Evolutionary conservation across 1,140 invertebrate species (phyloP).

Genomic region (Macrocentrus cingulum): DNA sequence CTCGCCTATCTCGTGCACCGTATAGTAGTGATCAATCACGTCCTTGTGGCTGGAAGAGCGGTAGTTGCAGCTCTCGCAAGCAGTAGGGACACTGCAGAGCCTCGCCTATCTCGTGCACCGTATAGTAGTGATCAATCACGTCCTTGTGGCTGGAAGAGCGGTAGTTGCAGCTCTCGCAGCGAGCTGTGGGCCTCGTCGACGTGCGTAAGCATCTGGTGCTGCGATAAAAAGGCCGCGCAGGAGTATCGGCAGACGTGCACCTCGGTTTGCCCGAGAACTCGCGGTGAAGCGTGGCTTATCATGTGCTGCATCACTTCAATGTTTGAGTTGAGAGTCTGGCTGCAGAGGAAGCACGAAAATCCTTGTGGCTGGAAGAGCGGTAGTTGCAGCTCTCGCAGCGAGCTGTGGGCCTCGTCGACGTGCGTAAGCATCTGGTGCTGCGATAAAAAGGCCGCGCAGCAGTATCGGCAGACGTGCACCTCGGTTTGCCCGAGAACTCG

Average conservation of each 20-base stretch:
- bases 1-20: no score
- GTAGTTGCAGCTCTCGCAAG: constrained; percentile 65
- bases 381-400: constrained; percentile 63
- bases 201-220: no score
- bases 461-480: constrained; percentile 51
- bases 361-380: constrained; percentile 80
- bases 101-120: constrained; percentile 64
- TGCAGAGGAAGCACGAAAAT: no score
- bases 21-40: no score
- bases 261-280: no score
- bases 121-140: constrained; percentile 72
- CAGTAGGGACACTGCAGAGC: constrained; percentile 74
- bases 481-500: constrained; percentile 49
- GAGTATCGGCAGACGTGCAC: no score
- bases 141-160: constrained; percentile 74
- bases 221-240: no score
- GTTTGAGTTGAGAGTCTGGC: no score
- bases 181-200: no score
- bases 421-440: constrained; percentile 52
- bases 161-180: constrained; percentile 73
- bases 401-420: constrained; percentile 51
- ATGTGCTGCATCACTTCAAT: no score
- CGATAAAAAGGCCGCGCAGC: constrained; percentile 52
- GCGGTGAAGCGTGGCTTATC: no score
- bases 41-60: no score